Evolutionary conservation across 1,140 invertebrate genomes (phyloP), one percentile per base, ranked within the genome.

Genomic region (Leptinotarsa lineolata): DNA sequence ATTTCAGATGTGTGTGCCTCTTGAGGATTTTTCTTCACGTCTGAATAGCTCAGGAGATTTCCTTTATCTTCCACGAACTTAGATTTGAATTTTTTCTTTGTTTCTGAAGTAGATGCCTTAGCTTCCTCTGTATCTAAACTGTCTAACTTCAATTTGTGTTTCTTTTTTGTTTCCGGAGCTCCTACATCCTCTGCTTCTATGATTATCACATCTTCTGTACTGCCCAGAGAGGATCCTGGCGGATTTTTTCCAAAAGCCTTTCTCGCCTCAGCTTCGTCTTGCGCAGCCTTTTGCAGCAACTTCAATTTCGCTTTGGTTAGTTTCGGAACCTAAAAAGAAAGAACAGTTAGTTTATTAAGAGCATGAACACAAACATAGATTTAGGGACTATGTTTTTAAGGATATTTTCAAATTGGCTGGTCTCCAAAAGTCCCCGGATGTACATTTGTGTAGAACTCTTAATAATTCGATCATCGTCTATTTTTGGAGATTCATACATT

Each of bases 311-410:
- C 72, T 46, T 71, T 70, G n/a, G 46, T 54, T 46, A 74, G 21
- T 68, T 76, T 74, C 30, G 68, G 65, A 30, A 74, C 78, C 78
- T 80, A 68, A 74, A 72, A 72, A 74, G 58, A 72, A 74, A 39
- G 48, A 65, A 18, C 6, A 64, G 59, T 78, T 78, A 75, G 70
- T 70, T 22, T 63, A 45, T 78, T 70, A 78, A 78, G 77, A 78
- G 77, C 74, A 78, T 69, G 30, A 58, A 74, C 59, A 69, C 66
- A 74, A 70, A 69, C 60, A 71, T 69, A 63, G 65, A 39, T 70
- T 70, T 20, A 72, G 71, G 71, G 71, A 70, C 69, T 16, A 18
- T 63, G 20, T 30, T 30, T 21, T 63, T 21, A 21, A 63, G 48
- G 30, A 39, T 39, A 54, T 54, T 54, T 54, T n/a, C 48, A 54